These are phyloP conservation scores for Ganaspis sp. DNA, from an alignment of 1,140 invertebrate species.

Conservation along the genomic window DNA sequence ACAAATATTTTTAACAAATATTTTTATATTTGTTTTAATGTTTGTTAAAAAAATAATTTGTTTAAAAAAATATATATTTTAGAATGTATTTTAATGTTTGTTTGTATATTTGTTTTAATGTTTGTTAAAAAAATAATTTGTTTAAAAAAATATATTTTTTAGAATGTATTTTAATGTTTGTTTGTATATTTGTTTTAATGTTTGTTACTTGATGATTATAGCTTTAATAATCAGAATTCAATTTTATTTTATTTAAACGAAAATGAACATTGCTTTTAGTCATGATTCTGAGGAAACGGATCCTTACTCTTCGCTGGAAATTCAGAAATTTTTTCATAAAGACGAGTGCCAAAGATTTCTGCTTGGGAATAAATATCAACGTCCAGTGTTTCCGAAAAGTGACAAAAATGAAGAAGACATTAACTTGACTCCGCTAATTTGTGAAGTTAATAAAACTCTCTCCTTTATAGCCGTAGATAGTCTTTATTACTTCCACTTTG, in stretches of 20 bases:
- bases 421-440: slow-evolving; percentile 73
- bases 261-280: slow-evolving; percentile 13
- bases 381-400: slow-evolving; percentile 62
- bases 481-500: slow-evolving; percentile 82
- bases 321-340: slow-evolving; percentile 54
- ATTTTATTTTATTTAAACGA: too few species aligned
- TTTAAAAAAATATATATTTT: too few species aligned
- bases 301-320: slow-evolving; percentile 71
- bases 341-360: slow-evolving; percentile 67
- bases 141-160: too few species aligned
- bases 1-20: too few species aligned
- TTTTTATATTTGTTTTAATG: too few species aligned
- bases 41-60: neutral
- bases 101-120: too few species aligned
- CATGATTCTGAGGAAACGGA: slow-evolving; percentile 72
- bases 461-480: slow-evolving; percentile 85
- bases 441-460: slow-evolving; percentile 81
- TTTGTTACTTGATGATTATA: too few species aligned
- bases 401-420: slow-evolving; percentile 38
- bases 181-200: too few species aligned
- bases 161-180: too few species aligned
- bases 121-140: too few species aligned
- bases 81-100: too few species aligned
- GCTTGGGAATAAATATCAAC: slow-evolving; percentile 67
- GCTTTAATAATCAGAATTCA: too few species aligned